Conservation (phyloP, 2,113 vertebrate genomes). For the Hippocampus comes region DNA sequence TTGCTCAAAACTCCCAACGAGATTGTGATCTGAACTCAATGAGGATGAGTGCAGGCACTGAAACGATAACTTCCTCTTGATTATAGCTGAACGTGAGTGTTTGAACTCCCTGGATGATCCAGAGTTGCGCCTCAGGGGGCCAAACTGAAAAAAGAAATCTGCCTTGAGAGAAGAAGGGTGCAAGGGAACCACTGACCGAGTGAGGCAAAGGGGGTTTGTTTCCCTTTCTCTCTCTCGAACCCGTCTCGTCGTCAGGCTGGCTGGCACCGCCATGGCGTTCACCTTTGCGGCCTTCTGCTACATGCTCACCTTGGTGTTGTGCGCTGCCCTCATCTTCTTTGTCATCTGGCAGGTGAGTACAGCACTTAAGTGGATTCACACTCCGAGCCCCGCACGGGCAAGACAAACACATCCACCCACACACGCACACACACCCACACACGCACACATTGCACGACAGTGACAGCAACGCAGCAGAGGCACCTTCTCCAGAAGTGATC, state of each 20-base stretch:
- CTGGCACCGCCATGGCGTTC: slow-evolving; percentile 85
- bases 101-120: slow-evolving; percentile 10
- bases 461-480: slow-evolving; percentile 9
- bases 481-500: slow-evolving; percentile 12
- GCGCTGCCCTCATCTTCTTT: slow-evolving; percentile 95
- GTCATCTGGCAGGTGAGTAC: slow-evolving; percentile 96
- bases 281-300: slow-evolving; percentile 98
- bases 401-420: slow-evolving; percentile 54
- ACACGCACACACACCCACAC: slow-evolving; percentile 47
- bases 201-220: slow-evolving; percentile 23
- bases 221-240: slow-evolving; percentile 53
- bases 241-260: slow-evolving; percentile 58
- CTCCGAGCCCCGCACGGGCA: slow-evolving; percentile 36
- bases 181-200: slow-evolving; percentile 15
- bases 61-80: slow-evolving; percentile 34
- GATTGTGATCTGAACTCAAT: too few species aligned
- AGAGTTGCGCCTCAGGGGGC: slow-evolving; percentile 13
- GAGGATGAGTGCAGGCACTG: slow-evolving; percentile 10
- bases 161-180: background rate
- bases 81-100: slow-evolving; percentile 32
- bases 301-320: slow-evolving; percentile 94
- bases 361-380: background rate
- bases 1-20: too few species aligned
- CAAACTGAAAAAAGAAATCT: background rate
- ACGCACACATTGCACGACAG: slow-evolving; percentile 23